phyloP scores from a whole-genome alignment of 2,888 invertebrate species.

The Acrocyrtus sp. region DNA sequence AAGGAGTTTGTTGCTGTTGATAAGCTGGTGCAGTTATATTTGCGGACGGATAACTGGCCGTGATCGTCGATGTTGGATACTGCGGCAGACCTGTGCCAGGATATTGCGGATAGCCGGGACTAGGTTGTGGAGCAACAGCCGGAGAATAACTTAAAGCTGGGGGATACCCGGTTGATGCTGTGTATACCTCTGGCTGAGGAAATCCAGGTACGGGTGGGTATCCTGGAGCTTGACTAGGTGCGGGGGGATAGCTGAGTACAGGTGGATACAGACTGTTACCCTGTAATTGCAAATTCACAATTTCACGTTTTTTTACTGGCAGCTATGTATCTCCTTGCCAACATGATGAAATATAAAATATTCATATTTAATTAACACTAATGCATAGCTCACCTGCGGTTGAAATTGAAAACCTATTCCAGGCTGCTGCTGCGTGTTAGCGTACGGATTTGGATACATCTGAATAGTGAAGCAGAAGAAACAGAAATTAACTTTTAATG shows the following conservation, averaged over 20 bases:
- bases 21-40: neutral
- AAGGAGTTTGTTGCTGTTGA: neutral
- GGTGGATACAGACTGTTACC: slow-evolving; percentile 20
- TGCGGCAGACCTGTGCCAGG: slow-evolving; percentile 5
- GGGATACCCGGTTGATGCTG: too few species aligned
- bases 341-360: neutral
- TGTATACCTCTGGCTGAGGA: too few species aligned
- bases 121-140: neutral
- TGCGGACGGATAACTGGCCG: neutral
- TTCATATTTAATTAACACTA: neutral
- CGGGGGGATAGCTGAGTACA: slow-evolving; percentile 24
- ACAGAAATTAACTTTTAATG: neutral
- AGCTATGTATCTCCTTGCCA: neutral
- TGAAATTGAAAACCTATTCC: slow-evolving; percentile 41
- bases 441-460: slow-evolving; percentile 53
- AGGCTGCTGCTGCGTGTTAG: slow-evolving; percentile 30
- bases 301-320: neutral
- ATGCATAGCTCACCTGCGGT: slow-evolving; percentile 7
- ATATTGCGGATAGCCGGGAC: slow-evolving; percentile 20
- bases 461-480: neutral
- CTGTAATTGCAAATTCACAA: neutral
- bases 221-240: slow-evolving; percentile 18
- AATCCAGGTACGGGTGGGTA: slow-evolving; percentile 43
- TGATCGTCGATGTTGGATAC: neutral
- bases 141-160: slow-evolving; percentile 26